Base-by-base conservation (phyloP, 2,113 vertebrate species). In the human region DNA sequence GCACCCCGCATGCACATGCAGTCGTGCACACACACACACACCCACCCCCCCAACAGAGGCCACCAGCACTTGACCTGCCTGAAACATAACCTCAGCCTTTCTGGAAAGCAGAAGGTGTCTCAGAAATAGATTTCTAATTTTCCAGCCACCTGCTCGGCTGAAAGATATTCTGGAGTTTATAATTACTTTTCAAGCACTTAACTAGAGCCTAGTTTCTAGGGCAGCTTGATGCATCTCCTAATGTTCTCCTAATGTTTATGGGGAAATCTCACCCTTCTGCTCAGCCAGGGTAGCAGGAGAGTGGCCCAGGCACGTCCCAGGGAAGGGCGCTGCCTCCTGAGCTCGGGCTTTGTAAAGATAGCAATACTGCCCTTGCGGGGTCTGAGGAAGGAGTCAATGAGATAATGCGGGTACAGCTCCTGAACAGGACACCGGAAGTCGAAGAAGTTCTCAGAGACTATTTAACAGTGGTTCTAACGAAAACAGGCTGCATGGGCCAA, bases 101-200 rank as follows among this genome's bases (percentile, higher is more conserved):
- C 96, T 89, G 97, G 97, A 98, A 98, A 98, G 98, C 98, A 97
- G 96, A 97, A 96, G 97, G 98, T 95, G 94, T 97, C 97, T 98
- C 97, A 27, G 96, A 97, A 98, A 99, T 98, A 98, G 98, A 98
- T 98, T 98, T 98, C 98, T 98, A 97, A 98, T 98, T 98, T 98
- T 98, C 98, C 66, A 1, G 98, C 98, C 97, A 90, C 98, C 97
- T 98, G 98, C 98, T 98, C 97, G 32, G 96, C 98, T 12, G 55
- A 98, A 98, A 98, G 98, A 96, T 98, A 98, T 98, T 98, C 98
- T 97, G 98, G 97, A 98, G 85, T 98, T 98, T 98, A 95, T 98
- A 98, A 98, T 98, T 98, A 98, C 98, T 98, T 98, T 97, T 97
- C 97, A 97, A 97, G 97, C 98, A 92, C 97, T 98, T 98, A 97